Base-by-base conservation (phyloP, 1,140 invertebrate species). In the Chrysopa pallens region DNA sequence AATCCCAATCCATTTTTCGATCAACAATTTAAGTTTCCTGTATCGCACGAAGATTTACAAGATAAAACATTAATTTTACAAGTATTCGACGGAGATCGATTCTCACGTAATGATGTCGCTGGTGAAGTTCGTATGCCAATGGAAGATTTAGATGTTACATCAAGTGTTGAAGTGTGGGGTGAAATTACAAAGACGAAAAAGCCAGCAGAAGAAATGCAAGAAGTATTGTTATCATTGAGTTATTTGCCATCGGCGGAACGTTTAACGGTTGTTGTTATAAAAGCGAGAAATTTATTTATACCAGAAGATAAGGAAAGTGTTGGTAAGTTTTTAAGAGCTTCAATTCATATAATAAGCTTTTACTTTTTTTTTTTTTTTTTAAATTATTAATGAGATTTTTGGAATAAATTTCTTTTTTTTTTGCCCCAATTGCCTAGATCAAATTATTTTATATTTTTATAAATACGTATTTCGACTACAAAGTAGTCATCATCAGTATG, bases 221-320 rank as follows among this genome's bases (percentile, higher is more conserved):
- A 90, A 54, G 61, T 91, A 13, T 63, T 89, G 40, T 64, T 89
- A 33, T 88, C 84, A 5, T 62, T 91, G 5, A 87, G 81, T 43
- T 91, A 88, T 57, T 63, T 91, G 36, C 85, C 85, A 3, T 86
- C 84, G 40, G 85, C 87, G 12, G 84, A 89, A 57, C 67, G 85
- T 40, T 64, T 91, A 1, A 89, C 84, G 0, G 78, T 89, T 2
- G 78, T 84, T 3, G 70, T 90, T 2, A 68, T 86, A 50, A 87
- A 88, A 60, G 86, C 85, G 0, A 70, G 83, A 46, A 90, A 90
- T 62, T 63, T 90, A 31, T 73, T 80, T 51, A 65, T 72, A n/a
- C 70, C 70, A 0, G 67, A 76, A 48, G 75, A 74, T 48, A 75
- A 74, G 49, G 73, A 75, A 42, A 67, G 61, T 44, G 59, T 74